Base-by-base conservation (phyloP, 2,888 invertebrate species). In the Hypomecis atomaria region DNA sequence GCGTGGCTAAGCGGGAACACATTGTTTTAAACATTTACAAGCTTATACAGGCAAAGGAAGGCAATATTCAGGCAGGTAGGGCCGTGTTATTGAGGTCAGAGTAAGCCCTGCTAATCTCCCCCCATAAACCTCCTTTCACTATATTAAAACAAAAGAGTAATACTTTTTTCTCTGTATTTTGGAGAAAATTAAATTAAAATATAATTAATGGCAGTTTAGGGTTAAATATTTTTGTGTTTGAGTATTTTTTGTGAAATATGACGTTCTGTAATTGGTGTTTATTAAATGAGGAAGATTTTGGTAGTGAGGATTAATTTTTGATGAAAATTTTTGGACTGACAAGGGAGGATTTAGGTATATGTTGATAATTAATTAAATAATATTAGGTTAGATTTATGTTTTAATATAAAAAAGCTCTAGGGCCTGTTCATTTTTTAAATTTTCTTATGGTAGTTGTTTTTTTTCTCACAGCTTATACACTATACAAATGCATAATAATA, bases 131-230 rank as follows among this genome's bases (percentile, higher is more conserved):
- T 62, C 59, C 57, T 50, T 70, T 60, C 64, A 62, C 66, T 69
- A 66, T 71, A 71, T 71, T 71, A 70, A 69, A 68, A 64, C 59
- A 56, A 34, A 23, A 49, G 59, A 57, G 56, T 58, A 50, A 49
- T 57, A 56, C 56, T 48, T 59, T 64, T 60, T 56, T 53, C 54
- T 34, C 43, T 52, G 50, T 53, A 58, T 61, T 72, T 69, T 61
- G 56, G 52, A n/a, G 56, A 33, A 65, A 72, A 72, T 72, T 72
- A 69, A 67, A 72, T 72, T 72, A 71, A 65, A 65, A 63, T 63
- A 69, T 67, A 70, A 72, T 70, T 72, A 70, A 72, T 70, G 70
- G 57, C 60, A 60, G 44, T 60, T 65, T 65, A 57, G 56, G 60
- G 65, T 60, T 65, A 60, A 59, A 64, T 59, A 42, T 59, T 43